These are phyloP conservation scores for Malurus alboscapulatus DNA, from an alignment of 2,113 vertebrate genomes.

Conservation along the genomic window DNA sequence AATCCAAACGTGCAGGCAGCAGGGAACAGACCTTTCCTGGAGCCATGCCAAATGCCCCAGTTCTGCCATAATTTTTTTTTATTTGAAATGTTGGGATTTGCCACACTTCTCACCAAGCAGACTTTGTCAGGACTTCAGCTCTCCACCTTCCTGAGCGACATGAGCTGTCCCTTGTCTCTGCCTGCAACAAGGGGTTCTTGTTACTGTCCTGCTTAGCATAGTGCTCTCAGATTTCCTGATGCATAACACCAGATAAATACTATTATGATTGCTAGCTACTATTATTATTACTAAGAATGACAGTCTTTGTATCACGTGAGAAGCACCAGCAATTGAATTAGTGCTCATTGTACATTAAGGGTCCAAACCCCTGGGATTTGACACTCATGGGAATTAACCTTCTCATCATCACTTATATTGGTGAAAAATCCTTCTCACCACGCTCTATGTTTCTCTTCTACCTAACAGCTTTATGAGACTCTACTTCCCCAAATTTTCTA, in stretches of 20 bases:
- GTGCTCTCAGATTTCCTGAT: background rate
- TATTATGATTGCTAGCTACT: background rate
- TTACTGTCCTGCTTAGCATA: background rate
- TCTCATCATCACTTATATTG: background rate
- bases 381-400: background rate
- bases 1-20: background rate
- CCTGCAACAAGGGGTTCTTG: background rate
- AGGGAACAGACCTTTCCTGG: background rate
- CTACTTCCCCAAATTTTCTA: constrained; percentile 80
- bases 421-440: background rate
- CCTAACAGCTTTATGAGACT: constrained; percentile 69
- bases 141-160: rapidly evolving
- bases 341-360: background rate
- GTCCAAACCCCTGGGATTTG: background rate
- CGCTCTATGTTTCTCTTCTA: background rate
- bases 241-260: background rate
- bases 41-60: background rate
- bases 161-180: background rate
- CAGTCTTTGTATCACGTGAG: background rate
- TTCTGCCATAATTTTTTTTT: background rate
- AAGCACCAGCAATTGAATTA: background rate
- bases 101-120: background rate
- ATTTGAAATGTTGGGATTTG: background rate
- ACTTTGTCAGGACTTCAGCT: background rate
- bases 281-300: background rate